Base-by-base conservation (phyloP, 2,888 invertebrate genomes). In the Rhabditophanes sp. region DNA sequence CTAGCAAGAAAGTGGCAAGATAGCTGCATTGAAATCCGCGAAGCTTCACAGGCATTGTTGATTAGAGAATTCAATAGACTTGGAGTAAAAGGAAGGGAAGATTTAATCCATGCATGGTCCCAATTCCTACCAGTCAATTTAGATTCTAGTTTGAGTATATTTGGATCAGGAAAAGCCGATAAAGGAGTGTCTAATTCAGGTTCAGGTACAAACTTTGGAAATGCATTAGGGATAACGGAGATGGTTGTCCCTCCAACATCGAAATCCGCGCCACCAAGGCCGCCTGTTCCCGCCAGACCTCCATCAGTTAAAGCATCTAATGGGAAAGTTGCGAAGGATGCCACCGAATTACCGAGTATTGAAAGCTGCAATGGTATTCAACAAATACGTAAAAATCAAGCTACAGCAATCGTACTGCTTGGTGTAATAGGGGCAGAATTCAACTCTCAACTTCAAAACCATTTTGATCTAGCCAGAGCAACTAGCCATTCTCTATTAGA, bases 341-440 rank as follows among this genome's bases (percentile, higher is more conserved):
- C 18, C 19, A 7, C 8, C 4, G 4, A 15, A 30, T 14, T 14
- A 19, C n/a, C n/a, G n/a, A n/a, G n/a, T 8, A n/a, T 24, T 11
- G 29, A 23, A 22, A 21, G 24, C 14, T 11, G 31, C 15, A 25
- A 36, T 28, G 36, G 39, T 17, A 17, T 39, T 16, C 48, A 50
- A 28, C 48, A 58, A 41, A 54, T 84, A 33, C 82, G 83, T 51
- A 75, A 88, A 4, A 87, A 88, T 58, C 90, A 96, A 67, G 87
- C 90, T 0, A 90, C 93, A 0, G 84, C 96, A 0, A 87, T 99
- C 0, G 85, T 99, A 3, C 69, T 96, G 33, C 68, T 99, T 24
- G 93, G 90, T 0, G 93, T 96, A 0, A 84, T 96, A 33, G 96
- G 96, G 0, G 85, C 93, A 0, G 90, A 96, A 69, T 96, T 93